Evolutionary conservation across 2,113 vertebrate species (phyloP), one percentile per base, ranked within the genome.

Genomic region (Notarius lentiginosus): DNA sequence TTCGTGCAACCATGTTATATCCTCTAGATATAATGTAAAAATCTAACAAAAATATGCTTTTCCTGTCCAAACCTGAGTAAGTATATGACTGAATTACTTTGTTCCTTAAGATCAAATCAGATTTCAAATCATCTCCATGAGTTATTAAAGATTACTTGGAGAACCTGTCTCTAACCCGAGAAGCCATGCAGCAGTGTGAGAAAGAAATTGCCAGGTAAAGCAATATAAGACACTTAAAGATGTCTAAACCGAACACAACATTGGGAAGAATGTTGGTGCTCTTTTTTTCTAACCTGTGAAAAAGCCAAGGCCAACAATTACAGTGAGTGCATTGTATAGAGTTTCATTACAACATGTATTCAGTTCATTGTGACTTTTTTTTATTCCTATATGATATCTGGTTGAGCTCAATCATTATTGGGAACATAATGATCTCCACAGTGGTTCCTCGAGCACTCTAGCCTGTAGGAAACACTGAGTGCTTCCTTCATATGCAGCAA

Each of bases 51-150:
- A 79, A 89, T 86, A 60, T 83, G 61, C 30, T 86, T 24, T 76
- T 75, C 18, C 66, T 70, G 63, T n/a, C 24, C 49, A 55, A 55
- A 84, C 14, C 49, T 80, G 86, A 90, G 89, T 41, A 41, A 41
- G 87, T 90, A 90, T 86, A 77, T 84, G 60, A 91, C 87, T 89
- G 87, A 82, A 89, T 91, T 88, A 75, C 79, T 84, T 84, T 84
- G 88, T 6, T 20, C 63, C 72, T 70, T 60, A 83, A 80, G 79
- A 84, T 65, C 76, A 87, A 84, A 89, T 80, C 82, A 66, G 60
- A 27, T 55, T 70, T 84, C 22, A 65, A 73, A 86, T 89, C 75
- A 81, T 66, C 63, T 84, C 51, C 56, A 73, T 47, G 73, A 80
- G 85, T 81, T 87, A 65, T 80, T 87, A 79, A 63, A 61, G 27